phyloP scores from a whole-genome alignment of 2,888 invertebrate species.

The Apomyelois bistriatella region DNA sequence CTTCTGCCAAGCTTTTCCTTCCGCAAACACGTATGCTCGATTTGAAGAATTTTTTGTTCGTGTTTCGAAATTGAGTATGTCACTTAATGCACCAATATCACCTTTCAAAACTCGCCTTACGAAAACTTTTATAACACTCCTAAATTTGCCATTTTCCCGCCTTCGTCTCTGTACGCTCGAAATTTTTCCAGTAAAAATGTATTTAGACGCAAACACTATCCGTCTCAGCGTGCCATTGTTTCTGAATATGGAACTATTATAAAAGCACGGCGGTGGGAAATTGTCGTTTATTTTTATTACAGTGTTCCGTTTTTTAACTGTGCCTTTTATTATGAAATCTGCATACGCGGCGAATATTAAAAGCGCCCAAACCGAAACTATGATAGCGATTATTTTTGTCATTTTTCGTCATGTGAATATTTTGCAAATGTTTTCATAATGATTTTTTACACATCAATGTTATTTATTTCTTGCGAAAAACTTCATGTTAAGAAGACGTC shows the following conservation, averaged over 20 bases:
- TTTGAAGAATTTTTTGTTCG: constrained; percentile 63
- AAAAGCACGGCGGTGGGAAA: constrained; percentile 53
- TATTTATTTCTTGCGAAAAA: background rate
- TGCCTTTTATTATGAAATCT: constrained; percentile 61
- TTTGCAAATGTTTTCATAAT: constrained; percentile 17
- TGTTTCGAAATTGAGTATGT: constrained; percentile 66
- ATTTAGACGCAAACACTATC: constrained; percentile 62
- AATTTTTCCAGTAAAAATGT: constrained; percentile 76
- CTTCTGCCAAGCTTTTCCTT: constrained; percentile 45
- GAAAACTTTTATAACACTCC: constrained; percentile 67
- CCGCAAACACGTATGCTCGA: constrained; percentile 62
- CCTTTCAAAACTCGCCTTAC: constrained; percentile 70
- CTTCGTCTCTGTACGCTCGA: constrained; percentile 55
- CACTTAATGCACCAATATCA: constrained; percentile 63
- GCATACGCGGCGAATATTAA: constrained; percentile 46
- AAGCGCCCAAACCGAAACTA: constrained; percentile 34
- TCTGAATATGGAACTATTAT: constrained; percentile 63
- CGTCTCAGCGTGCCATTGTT: constrained; percentile 61
- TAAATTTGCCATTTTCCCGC: constrained; percentile 45
- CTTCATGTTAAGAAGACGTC: constrained; percentile 19
- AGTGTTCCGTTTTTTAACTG: constrained; percentile 70
- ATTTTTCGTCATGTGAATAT: constrained; percentile 38
- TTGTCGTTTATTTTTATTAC: constrained; percentile 62
- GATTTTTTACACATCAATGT: constrained; percentile 2
- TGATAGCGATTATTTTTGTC: constrained; percentile 38